A percentile compares a stretch with the other conserved stretches of the same genome.
Conservation (phyloP, 2,888 invertebrate species). For the Hipparchia sbordonii region DNA sequence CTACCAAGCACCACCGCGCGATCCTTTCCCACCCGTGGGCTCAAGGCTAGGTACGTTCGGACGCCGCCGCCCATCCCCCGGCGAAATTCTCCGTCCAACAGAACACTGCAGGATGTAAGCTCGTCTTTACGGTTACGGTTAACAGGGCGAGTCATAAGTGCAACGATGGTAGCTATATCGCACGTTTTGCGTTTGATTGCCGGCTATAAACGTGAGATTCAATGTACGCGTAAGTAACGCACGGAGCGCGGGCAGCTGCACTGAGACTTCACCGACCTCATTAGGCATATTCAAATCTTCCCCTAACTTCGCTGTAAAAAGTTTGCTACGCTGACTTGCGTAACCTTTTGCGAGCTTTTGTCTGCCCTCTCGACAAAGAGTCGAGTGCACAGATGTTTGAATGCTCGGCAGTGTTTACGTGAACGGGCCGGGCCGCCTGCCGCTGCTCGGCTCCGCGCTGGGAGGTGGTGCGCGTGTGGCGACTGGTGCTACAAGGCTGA, state of each 20-base stretch:
- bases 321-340: not conserved
- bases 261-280: too few relatives aligned
- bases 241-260: too few relatives aligned
- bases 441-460: not conserved
- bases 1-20: slow-evolving; percentile 9
- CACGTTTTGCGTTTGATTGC: slow-evolving; percentile 1
- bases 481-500: too few relatives aligned
- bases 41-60: too few relatives aligned
- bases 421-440: not conserved
- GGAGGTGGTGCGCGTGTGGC: not conserved
- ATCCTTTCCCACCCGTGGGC: not conserved
- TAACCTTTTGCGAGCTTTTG: not conserved
- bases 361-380: not conserved
- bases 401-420: not conserved
- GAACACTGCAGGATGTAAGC: not conserved
- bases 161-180: slow-evolving; percentile 1
- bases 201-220: not conserved
- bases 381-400: not conserved
- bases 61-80: not conserved
- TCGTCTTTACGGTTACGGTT: not conserved
- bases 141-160: not conserved
- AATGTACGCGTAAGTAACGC: not conserved
- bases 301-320: not conserved
- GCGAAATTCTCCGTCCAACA: not conserved
- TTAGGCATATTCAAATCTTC: not conserved